Base-by-base conservation (phyloP, 2,797 vertebrate species). In the Spizella passerina region DNA sequence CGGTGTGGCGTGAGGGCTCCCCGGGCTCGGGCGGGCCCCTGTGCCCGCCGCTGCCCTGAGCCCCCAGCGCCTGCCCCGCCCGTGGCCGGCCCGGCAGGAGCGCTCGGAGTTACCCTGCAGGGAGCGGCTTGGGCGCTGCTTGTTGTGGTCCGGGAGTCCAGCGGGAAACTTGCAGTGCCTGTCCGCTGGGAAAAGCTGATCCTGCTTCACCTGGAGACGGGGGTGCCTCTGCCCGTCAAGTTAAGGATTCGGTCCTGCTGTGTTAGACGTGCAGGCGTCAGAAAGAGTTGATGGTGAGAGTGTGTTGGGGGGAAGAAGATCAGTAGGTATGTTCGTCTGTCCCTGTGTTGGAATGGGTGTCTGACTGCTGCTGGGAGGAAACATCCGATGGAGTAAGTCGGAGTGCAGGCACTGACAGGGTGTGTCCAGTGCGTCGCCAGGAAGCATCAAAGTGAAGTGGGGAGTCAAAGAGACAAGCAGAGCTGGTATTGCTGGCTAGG, bases 321-420 rank as follows among this genome's bases (percentile, higher is more conserved):
- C 8, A 7, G n/a, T 18, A 38, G 6, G 1, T 18, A 0, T 24
- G 34, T 17, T 53, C 7, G 0, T 52, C 0, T 0, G 6, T 13
- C 21, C 11, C 41, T 24, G 0, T 8, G 14, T 10, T 47, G 39
- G 8, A 32, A 1, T 8, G 60, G 30, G 2, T 39, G 32, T 41
- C 14, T 30, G 8, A 6, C 14, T 65, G 0, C 22, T 52, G 0
- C 26, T 4, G 20, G 20, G 14, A 6, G 44, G 39, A n/a, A 46
- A 20, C 46, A 38, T 18, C 21, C 3, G 2, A 14, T 32, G 72
- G 64, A 38, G 47, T 55, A 26, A 24, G 27, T 57, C 2, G 0
- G 56, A 44, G 61, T 14, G 15, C 56, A 11, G 49, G 50, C 59
- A 3, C 29, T 50, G 81, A 2, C 50, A n/a, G 43, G 57, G 76